phyloP scores from a whole-genome alignment of 1,140 invertebrate species.

The Gerris buenoi region DNA sequence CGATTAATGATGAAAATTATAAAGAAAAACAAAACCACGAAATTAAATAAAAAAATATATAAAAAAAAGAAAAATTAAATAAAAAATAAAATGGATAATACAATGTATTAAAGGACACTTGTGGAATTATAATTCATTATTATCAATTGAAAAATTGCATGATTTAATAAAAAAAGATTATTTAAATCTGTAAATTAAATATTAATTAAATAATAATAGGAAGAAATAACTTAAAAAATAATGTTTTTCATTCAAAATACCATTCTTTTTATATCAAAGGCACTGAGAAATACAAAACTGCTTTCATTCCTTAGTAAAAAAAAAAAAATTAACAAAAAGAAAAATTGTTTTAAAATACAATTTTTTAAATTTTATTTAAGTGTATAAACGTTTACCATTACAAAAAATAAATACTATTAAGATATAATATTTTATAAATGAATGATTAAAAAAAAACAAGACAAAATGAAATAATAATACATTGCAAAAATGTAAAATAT shows the following conservation, averaged over 20 bases:
- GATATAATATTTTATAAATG: background rate
- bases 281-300: too few relatives aligned
- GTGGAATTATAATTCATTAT: background rate
- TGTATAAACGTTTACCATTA: background rate
- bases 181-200: background rate
- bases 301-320: background rate
- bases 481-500: background rate
- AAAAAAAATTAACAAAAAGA: background rate
- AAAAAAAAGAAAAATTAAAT: background rate
- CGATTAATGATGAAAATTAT: background rate
- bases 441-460: background rate
- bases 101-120: background rate
- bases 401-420: background rate
- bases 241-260: too few relatives aligned
- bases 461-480: background rate
- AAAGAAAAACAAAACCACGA: background rate
- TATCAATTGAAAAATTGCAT: too few relatives aligned
- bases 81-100: too few relatives aligned
- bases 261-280: too few relatives aligned
- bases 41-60: background rate
- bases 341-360: background rate
- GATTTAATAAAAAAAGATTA: too few relatives aligned
- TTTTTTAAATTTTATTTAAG: background rate
- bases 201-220: background rate
- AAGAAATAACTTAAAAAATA: background rate